Base-by-base conservation (phyloP, 2,888 invertebrate species). In the Aelia acuminata region DNA sequence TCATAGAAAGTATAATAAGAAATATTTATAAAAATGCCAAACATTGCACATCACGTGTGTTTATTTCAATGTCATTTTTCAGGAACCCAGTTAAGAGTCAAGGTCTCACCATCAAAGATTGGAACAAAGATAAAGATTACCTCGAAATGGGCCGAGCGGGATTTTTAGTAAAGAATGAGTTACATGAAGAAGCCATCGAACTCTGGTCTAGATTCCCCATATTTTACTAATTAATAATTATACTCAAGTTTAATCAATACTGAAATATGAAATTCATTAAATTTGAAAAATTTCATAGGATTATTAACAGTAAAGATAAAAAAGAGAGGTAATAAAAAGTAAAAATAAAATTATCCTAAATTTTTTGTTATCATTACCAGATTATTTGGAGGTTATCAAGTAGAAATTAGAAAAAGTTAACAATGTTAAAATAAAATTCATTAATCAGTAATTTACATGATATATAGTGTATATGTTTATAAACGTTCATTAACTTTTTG, bases 51-150 rank as follows among this genome's bases (percentile, higher is more conserved):
- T n/a, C n/a, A n/a, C n/a, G n/a, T n/a, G n/a, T n/a, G n/a, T n/a
- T n/a, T n/a, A n/a, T n/a, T n/a, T n/a, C n/a, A n/a, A n/a, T n/a
- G n/a, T n/a, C n/a, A 80, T n/a, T 43, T 80, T 80, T 22, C 22
- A 80, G 80, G 13, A n/a, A 80, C 13, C 80, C 80, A 43, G 80
- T 80, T 7, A 80, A n/a, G 47, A 80, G 80, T 43, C 39, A 80
- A 80, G 39, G 3, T 11, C 43, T 80, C 1, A 80, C 22, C 39
- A 1, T 80, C 4, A 11, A 15, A n/a, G 80, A 80, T n/a, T 80
- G 80, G 80, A 39, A 39, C n/a, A 3, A 80, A 15, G 20, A 8
- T 2, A 10, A 10, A 43, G n/a, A 80, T n/a, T 80, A 80, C 22
- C 80, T 80, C 0, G 80, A 80, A 39, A 80, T 80, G 11, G 15